Base-by-base conservation (phyloP, 2,888 invertebrate genomes). In the Drosophila birchii region DNA sequence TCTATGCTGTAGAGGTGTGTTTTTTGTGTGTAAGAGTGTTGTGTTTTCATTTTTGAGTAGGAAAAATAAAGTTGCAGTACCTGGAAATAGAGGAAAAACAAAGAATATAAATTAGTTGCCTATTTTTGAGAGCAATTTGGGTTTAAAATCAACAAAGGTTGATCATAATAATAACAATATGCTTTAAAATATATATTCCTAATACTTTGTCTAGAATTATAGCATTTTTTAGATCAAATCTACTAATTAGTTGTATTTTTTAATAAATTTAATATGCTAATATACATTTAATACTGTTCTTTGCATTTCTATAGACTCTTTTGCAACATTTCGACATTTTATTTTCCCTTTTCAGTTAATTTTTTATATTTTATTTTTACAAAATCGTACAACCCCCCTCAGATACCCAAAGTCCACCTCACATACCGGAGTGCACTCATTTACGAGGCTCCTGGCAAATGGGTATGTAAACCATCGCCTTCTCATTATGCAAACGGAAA, bases 61-160 rank as follows among this genome's bases (percentile, higher is more conserved):
- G 38, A 71, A 76, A 73, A 67, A 63, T 75, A 61, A 80, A 78
- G 75, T 83, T 83, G 86, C 39, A 80, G 81, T 84, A 84, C 84
- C 84, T 84, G 81, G 47, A 85, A 67, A 11, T 12, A 55, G 32
- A 58, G n/a, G 49, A n/a, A 71, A 9, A 67, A n/a, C n/a, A 38
- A 63, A 29, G 34, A 0, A n/a, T 26, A 20, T 8, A 16, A 70
- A 64, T 79, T 64, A 74, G 75, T 72, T 56, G 39, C 32, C 18
- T 62, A 56, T 45, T 51, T 47, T 14, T 55, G 3, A 38, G 18
- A 3, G 9, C 39, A 16, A 2, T 16, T 36, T 16, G 38, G 7
- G 16, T 7, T 16, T 6, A 7, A 36, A 36, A 36, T 5, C 34
- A 12, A 36, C 12, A 36, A 36, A 9, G 34, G 12, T 36, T 36